Conservation (phyloP, 92 coral and sea anemone species). For the Muricea muricata region DNA sequence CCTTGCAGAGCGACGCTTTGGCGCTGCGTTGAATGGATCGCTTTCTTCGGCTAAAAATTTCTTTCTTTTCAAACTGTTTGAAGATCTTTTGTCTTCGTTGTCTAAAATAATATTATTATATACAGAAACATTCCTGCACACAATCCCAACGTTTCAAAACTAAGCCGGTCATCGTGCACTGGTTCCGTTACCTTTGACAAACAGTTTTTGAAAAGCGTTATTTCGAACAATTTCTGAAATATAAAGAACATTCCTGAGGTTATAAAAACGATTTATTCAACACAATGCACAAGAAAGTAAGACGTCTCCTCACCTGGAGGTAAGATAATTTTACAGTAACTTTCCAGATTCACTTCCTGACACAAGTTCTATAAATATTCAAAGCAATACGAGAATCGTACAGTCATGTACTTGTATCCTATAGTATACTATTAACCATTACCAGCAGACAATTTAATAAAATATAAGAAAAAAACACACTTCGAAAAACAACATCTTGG, state of each 20-base stretch:
- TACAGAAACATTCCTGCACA: background rate
- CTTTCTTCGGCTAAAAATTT: constrained; percentile 80
- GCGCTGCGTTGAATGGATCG: constrained; percentile 75
- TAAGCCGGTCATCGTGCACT: background rate
- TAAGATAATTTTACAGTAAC: constrained; percentile 91
- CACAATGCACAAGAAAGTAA: background rate
- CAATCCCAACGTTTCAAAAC: background rate
- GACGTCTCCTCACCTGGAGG: constrained; percentile 76
- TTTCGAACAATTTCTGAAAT: constrained; percentile 19
- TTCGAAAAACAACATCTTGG: too few species aligned
- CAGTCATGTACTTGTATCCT: too few species aligned
- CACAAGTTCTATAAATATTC: constrained; percentile 86
- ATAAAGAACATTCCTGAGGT: background rate
- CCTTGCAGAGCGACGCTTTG: constrained; percentile 97
- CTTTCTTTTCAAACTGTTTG: constrained; percentile 88
- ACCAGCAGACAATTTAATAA: too few species aligned
- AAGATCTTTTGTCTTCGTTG: constrained; percentile 79
- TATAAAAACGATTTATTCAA: background rate
- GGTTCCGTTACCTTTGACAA: constrained; percentile 6
- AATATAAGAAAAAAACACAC: too few species aligned
- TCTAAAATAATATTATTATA: constrained; percentile 39
- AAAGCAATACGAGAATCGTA: too few species aligned
- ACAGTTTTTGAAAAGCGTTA: constrained; percentile 8
- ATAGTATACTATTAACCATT: too few species aligned
- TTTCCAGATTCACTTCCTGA: constrained; percentile 83